Percentiles rank a stretch among this genome's conserved stretches.
These are phyloP conservation scores for Holcopasites calliopsidis DNA, from an alignment of 1,140 invertebrate species.

Conservation along the genomic window DNA sequence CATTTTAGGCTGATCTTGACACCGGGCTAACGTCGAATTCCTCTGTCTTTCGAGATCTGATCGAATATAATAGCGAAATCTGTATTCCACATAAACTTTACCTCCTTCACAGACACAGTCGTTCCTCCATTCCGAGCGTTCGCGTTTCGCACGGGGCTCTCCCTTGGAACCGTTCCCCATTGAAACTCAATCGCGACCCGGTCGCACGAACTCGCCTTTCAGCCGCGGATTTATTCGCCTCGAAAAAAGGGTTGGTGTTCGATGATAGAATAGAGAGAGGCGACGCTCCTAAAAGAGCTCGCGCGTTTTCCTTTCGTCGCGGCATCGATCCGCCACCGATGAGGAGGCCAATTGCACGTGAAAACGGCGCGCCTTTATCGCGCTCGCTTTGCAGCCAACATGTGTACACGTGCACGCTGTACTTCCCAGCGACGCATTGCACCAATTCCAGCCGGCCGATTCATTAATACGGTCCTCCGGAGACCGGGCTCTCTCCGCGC, in stretches of 20 bases:
- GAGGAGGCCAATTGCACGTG: conserved; percentile 59
- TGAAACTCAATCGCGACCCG: background rate
- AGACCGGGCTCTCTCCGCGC: conserved; percentile 7
- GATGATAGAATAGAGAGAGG: background rate
- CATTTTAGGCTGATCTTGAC: no score
- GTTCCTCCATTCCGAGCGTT: background rate
- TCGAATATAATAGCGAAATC: no score
- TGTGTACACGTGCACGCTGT: background rate
- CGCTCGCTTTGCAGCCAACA: conserved; percentile 54
- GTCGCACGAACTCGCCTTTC: background rate
- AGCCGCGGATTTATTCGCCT: no score
- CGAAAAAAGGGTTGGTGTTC: background rate
- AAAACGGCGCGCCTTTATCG: conserved; percentile 65
- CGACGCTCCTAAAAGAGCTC: background rate
- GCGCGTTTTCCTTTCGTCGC: conserved; percentile 24
- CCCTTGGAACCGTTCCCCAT: background rate
- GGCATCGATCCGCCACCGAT: conserved; percentile 57
- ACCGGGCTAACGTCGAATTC: no score
- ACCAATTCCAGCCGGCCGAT: conserved; percentile 66
- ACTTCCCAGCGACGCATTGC: conserved; percentile 58
- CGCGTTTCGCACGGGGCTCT: background rate
- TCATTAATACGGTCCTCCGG: conserved; percentile 60
- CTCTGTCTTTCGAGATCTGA: no score
- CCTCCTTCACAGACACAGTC: background rate
- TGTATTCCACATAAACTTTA: no score